Percentiles rank a stretch among this genome's conserved stretches.
These are phyloP conservation scores for Hecatera dysodea DNA, from an alignment of 2,888 invertebrate genomes.

Conservation along the genomic window DNA sequence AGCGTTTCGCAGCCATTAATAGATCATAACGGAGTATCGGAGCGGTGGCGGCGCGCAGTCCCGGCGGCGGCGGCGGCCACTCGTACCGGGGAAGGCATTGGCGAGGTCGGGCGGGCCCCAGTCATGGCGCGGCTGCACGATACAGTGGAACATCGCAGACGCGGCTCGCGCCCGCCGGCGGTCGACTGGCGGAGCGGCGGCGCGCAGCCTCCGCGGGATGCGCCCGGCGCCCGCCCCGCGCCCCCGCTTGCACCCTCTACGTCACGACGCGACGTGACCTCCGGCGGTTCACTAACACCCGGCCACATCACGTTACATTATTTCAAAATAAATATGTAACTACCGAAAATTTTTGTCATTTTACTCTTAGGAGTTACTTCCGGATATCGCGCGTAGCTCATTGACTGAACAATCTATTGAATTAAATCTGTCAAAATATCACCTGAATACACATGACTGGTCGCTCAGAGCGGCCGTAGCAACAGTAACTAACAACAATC, in stretches of 20 bases:
- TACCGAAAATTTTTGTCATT: slow-evolving; percentile 3
- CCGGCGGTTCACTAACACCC: slow-evolving; percentile 58
- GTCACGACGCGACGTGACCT: slow-evolving; percentile 52
- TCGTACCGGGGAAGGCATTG: slow-evolving; percentile 94
- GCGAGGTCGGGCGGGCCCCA: slow-evolving; percentile 94
- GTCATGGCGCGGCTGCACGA: slow-evolving; percentile 95
- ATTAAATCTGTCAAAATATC: not conserved
- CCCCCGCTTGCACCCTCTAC: slow-evolving; percentile 61
- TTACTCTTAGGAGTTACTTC: not conserved
- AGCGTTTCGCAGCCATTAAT: slow-evolving; percentile 68
- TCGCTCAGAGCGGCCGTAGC: not conserved
- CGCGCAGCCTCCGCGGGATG: slow-evolving; percentile 73
- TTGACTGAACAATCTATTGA: not conserved
- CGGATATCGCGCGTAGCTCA: not conserved
- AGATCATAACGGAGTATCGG: slow-evolving; percentile 64
- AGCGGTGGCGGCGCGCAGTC: slow-evolving; percentile 12
- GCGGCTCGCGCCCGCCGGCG: slow-evolving; percentile 70
- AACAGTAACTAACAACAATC: not conserved
- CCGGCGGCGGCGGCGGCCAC: slow-evolving; percentile 7
- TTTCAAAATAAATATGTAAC: slow-evolving; percentile 14
- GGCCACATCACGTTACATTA: slow-evolving; percentile 12
- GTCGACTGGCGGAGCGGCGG: slow-evolving; percentile 64
- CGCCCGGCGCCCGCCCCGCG: slow-evolving; percentile 60
- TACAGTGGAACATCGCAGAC: slow-evolving; percentile 94
- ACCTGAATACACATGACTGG: not conserved